Evolutionary conservation across 2,797 vertebrate genomes (phyloP), one percentile per base, ranked within the genome.

Genomic region (Thalassophryne amazonica): DNA sequence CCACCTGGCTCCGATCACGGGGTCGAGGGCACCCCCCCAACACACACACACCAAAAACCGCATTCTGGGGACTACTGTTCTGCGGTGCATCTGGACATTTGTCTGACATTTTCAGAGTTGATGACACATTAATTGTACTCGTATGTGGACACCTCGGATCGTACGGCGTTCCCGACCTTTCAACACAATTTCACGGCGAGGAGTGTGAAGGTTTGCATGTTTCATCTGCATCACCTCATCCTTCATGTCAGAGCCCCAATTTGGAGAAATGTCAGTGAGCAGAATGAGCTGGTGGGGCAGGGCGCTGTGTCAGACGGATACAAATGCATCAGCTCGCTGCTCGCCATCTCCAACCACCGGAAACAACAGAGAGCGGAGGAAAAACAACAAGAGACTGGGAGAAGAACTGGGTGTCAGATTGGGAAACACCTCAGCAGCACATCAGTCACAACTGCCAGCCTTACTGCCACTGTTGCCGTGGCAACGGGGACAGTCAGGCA

Each of bases 391-490:
- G 58, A 56, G 65, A 63, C 17, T 40, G 43, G 37, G 57, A 27
- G 60, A 40, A 55, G 30, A 62, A 66, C 41, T 9, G 40, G 23
- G 65, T 75, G 73, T 76, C 70, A 76, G 69, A 77, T 80, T 69
- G 80, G 83, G 84, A 80, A 83, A 83, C 84, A 88, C 82, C 82
- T 87, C 68, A 54, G 58, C 72, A 51, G 65, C 61, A 52, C 63
- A 83, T 80, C 78, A 76, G 73, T 81, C 81, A 76, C 72, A 76
- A 76, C 77, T 48, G 71, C 71, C 55, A 63, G 78, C 64, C 79
- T 85, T 71, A 69, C 80, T 76, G 73, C 80, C 76, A 81, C 77
- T 82, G 91, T 92, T 92, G 80, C 89, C 74, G 90, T 90, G 85
- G 82, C 71, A 85, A 92, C 81, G 41, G 53, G 74, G 75, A 76